Base-by-base conservation (phyloP, 2,113 vertebrate species). In the Cynoglossus semilaevis region DNA sequence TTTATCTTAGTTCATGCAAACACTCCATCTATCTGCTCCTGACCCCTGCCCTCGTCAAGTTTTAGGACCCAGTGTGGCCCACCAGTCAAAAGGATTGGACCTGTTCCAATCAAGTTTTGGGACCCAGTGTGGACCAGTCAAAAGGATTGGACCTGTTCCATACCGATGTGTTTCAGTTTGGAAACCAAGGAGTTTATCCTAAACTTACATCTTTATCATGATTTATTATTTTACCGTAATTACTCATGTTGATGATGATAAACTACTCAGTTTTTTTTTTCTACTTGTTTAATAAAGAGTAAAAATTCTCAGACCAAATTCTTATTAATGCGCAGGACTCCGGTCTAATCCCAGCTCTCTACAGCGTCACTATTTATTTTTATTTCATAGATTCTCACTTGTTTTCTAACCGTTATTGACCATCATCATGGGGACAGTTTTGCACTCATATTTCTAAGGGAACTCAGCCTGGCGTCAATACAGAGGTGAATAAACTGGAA, bases 321-420 rank as follows among this genome's bases (percentile, higher is more conserved):
- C 51, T 29, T 45, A 67, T 67, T 66, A 58, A 76, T 58, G 63
- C 63, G 40, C 58, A 36, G 1, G 5, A 19, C 57, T 61, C 55
- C 43, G 37, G 35, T n/a, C 51, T 52, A 54, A 58, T 64, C 56
- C 51, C 51, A 53, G 47, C 44, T 35, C 67, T 68, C 48, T 51
- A 12, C 51, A 56, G 59, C 51, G 52, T 51, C 62, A 51, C 56
- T 65, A 75, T 75, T 68, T 79, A 65, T 57, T 70, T 61, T 76
- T 70, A 56, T 76, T 63, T 67, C 63, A 58, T 49, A 22, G 51
- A 45, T 67, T 63, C 53, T 52, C 53, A 63, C 51, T 68, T 75
- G 48, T 72, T 72, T 75, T 57, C 63, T n/a, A 74, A 41, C 67
- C 71, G 63, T 67, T 71, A 67, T 70, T 67, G 53, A 53, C 43